Evolutionary conservation across 1,140 invertebrate species (phyloP).

Genomic region (Drosophila repleta): DNA sequence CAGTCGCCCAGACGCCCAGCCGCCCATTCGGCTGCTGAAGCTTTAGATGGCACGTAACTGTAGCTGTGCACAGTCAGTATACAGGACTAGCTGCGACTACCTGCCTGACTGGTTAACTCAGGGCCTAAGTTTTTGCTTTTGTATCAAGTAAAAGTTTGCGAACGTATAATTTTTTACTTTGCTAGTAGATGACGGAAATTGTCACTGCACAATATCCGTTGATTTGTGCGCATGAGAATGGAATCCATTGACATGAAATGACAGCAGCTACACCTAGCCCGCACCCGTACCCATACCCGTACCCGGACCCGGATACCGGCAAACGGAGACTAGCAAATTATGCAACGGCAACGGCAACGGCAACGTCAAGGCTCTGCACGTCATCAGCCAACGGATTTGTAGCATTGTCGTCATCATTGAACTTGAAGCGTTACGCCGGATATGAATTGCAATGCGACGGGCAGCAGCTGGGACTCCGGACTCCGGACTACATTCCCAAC

Average conservation of each 20-base stretch:
- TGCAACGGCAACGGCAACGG: constrained; percentile 8
- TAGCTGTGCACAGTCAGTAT: not conserved
- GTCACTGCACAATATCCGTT: constrained; percentile 80
- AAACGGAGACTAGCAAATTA: constrained; percentile 34
- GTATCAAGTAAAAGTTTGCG: constrained; percentile 39
- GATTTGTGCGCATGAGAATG: constrained; percentile 78
- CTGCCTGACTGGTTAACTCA: not conserved
- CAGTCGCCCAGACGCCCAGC: too few species aligned
- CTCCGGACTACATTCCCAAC: not conserved
- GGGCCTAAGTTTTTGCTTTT: constrained; percentile 15
- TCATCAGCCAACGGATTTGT: constrained; percentile 12
- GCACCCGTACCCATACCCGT: not conserved
- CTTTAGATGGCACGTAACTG: not conserved
- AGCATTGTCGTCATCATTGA: constrained; percentile 33
- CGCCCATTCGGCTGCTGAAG: not conserved
- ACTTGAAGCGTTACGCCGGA: constrained; percentile 20
- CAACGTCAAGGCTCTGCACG: constrained; percentile 12
- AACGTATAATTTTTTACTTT: constrained; percentile 23
- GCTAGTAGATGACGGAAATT: constrained; percentile 60
- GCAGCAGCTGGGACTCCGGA: not conserved
- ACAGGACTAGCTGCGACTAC: too few species aligned
- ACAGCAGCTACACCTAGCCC: constrained; percentile 17
- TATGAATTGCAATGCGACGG: constrained; percentile 20
- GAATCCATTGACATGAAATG: constrained; percentile 72
- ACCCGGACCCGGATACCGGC: not conserved